Percentiles rank a stretch among this genome's conserved stretches.
These are phyloP conservation scores for Lerista edwardsae DNA, from an alignment of 2,797 vertebrate species.

Conservation along the genomic window DNA sequence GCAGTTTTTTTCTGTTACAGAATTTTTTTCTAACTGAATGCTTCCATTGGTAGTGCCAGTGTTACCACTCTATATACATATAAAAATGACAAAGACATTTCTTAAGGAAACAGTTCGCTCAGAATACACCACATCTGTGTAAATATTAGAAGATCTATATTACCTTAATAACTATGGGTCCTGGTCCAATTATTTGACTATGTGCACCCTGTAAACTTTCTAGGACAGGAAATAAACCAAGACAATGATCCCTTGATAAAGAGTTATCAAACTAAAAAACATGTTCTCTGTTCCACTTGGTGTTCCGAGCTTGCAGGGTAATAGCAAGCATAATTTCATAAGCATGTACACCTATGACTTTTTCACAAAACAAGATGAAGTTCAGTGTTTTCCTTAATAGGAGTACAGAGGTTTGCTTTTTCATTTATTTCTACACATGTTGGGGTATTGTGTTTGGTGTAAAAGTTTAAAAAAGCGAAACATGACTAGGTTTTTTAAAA, in stretches of 20 bases:
- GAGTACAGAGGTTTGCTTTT: neutral
- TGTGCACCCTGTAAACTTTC: neutral
- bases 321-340: neutral
- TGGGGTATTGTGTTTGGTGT: conserved; percentile 16
- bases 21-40: conserved; percentile 2
- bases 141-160: conserved; percentile 4
- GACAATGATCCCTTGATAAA: conserved; percentile 26
- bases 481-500: conserved; percentile 43
- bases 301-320: conserved; percentile 25
- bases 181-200: conserved; percentile 18
- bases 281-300: conserved; percentile 38
- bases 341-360: neutral
- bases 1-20: neutral
- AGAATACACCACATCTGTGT: neutral
- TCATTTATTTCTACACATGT: neutral
- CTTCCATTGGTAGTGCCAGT: neutral
- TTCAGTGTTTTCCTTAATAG: neutral
- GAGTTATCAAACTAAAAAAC: conserved; percentile 32
- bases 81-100: neutral
- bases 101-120: neutral
- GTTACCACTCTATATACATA: neutral
- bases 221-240: conserved; percentile 18
- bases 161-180: neutral
- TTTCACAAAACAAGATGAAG: neutral
- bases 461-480: conserved; percentile 31